phyloP scores from a whole-genome alignment of 2,888 invertebrate genomes.

The Anthophora plumipes region DNA sequence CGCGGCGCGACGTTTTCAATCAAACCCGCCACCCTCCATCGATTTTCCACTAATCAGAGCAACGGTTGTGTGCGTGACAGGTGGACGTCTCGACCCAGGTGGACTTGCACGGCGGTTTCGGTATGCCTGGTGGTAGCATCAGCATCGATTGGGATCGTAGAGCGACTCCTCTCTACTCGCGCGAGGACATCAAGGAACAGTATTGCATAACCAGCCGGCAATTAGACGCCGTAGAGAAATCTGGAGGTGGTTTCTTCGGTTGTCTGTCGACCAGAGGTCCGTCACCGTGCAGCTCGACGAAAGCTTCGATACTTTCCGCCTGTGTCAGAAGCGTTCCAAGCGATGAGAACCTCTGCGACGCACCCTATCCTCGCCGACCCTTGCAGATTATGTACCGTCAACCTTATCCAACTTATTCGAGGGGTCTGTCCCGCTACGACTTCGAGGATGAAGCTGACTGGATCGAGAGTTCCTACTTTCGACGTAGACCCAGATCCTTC shows the following conservation, averaged over 20 bases:
- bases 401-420: slow-evolving; percentile 80
- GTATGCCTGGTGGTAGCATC: slow-evolving; percentile 84
- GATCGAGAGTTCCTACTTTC: slow-evolving; percentile 92
- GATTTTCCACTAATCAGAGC: slow-evolving; percentile 53
- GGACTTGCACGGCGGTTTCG: slow-evolving; percentile 82
- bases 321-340: slow-evolving; percentile 95
- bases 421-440: slow-evolving; percentile 74
- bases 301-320: slow-evolving; percentile 92
- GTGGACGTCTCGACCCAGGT: slow-evolving; percentile 84
- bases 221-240: slow-evolving; percentile 91
- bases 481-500: slow-evolving; percentile 91
- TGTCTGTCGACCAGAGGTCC: slow-evolving; percentile 92
- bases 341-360: slow-evolving; percentile 94
- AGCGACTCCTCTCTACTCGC: slow-evolving; percentile 90
- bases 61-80: slow-evolving; percentile 68
- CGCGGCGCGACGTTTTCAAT: slow-evolving; percentile 29
- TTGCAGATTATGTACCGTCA: slow-evolving; percentile 80
- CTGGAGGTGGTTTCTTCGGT: slow-evolving; percentile 90
- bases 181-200: slow-evolving; percentile 96
- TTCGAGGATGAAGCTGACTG: slow-evolving; percentile 88
- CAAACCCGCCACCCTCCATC: slow-evolving; percentile 37
- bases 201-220: slow-evolving; percentile 97
- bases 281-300: slow-evolving; percentile 88
- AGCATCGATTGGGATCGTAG: slow-evolving; percentile 85
- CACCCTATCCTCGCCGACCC: slow-evolving; percentile 89